Conservation (phyloP, 2,888 invertebrate genomes). For the Andricus curvator region DNA sequence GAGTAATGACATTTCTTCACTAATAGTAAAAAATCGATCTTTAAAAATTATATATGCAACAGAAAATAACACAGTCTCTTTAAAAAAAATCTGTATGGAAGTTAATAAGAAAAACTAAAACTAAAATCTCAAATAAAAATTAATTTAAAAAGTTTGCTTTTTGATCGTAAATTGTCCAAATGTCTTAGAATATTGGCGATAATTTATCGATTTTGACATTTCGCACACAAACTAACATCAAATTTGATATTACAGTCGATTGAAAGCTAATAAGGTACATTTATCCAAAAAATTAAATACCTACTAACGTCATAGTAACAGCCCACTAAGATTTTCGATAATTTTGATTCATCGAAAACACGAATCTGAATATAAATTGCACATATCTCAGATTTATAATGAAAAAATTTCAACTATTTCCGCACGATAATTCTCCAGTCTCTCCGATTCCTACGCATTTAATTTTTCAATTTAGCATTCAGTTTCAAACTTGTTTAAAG, state of each 20-base stretch:
- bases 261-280: background rate
- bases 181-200: background rate
- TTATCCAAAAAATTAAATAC: background rate
- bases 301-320: background rate
- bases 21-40: no score
- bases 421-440: background rate
- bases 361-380: background rate
- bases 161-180: background rate
- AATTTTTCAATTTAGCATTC: background rate
- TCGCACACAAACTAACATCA: background rate
- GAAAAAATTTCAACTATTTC: conserved; percentile 7
- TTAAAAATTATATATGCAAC: no score
- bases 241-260: background rate
- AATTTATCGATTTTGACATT: background rate
- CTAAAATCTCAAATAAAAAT: background rate
- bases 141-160: background rate
- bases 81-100: background rate
- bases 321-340: background rate
- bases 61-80: no score
- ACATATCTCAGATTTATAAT: background rate
- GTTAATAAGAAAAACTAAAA: no score
- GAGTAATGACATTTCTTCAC: no score
- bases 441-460: background rate
- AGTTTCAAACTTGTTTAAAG: no score
- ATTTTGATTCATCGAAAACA: conserved; percentile 9